A percentile compares a stretch with the other conserved stretches of the same genome.
Evolutionary conservation across 2,113 vertebrate genomes (phyloP).

Genomic region (Neomonachus schauinslandi): DNA sequence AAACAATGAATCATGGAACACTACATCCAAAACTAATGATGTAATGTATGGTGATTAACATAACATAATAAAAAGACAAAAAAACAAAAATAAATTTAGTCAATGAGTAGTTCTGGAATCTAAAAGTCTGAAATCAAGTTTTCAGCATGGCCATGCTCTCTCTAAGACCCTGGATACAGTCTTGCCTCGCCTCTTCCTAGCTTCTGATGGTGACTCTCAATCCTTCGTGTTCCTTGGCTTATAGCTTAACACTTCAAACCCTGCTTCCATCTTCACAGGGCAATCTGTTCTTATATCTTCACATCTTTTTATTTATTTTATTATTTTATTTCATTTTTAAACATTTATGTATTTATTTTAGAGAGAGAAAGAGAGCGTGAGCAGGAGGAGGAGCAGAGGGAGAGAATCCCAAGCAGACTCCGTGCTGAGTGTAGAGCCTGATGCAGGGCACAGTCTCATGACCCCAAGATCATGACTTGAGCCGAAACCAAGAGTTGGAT

Average conservation of each 20-base stretch:
- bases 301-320: background rate
- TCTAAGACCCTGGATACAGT: background rate
- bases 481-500: background rate
- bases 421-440: background rate
- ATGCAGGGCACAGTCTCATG: background rate
- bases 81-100: too few species aligned
- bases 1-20: too few species aligned
- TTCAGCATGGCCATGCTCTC: accelerated
- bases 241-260: background rate
- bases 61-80: too few species aligned
- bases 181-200: background rate
- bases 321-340: background rate
- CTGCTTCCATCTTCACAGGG: background rate
- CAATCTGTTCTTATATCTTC: background rate
- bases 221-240: background rate
- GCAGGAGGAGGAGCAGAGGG: background rate
- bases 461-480: background rate
- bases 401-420: background rate
- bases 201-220: background rate
- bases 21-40: too few species aligned
- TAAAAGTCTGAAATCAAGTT: background rate
- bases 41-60: too few species aligned
- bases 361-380: background rate
- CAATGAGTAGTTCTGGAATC: background rate
- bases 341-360: background rate